Conservation (phyloP, 2,888 invertebrate species). For the Torymus auratus region DNA sequence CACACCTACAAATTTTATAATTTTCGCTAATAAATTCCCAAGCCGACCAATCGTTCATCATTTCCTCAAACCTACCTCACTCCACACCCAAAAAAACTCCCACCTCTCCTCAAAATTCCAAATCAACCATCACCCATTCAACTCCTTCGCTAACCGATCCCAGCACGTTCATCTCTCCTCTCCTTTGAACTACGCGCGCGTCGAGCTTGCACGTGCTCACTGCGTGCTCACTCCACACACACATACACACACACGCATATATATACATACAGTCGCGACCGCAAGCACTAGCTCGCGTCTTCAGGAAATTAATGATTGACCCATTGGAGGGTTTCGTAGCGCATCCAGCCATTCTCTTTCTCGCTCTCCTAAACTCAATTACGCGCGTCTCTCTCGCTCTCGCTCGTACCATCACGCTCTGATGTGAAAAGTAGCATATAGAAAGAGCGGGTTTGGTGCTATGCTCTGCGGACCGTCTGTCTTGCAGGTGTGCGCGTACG, state of each 20-base stretch:
- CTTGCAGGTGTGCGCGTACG: too few relatives aligned
- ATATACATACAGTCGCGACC: not conserved
- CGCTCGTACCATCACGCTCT: not conserved
- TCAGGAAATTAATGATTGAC: conserved; percentile 66
- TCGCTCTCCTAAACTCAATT: conserved; percentile 49
- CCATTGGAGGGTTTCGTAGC: conserved; percentile 56
- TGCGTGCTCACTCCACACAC: conserved; percentile 25
- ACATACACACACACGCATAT: not conserved
- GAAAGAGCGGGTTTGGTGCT: too few relatives aligned
- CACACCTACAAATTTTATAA: too few relatives aligned
- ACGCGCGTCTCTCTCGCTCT: conserved; percentile 12
- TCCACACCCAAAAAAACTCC: too few relatives aligned
- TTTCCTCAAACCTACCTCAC: too few relatives aligned
- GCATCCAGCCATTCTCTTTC: conserved; percentile 21
- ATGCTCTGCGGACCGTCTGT: too few relatives aligned
- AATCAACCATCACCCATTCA: too few relatives aligned
- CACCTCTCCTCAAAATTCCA: too few relatives aligned
- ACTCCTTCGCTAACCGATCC: too few relatives aligned
- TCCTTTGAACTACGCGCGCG: not conserved
- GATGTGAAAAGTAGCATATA: not conserved
- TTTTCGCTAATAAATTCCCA: too few relatives aligned
- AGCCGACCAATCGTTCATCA: too few relatives aligned
- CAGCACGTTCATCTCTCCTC: not conserved
- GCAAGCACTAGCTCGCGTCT: conserved; percentile 47
- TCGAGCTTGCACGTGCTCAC: conserved; percentile 23